A percentile compares a stretch with the other conserved stretches of the same genome.
These are phyloP conservation scores for Notothenia coriiceps DNA, from an alignment of 2,113 vertebrate species.

Conservation along the genomic window DNA sequence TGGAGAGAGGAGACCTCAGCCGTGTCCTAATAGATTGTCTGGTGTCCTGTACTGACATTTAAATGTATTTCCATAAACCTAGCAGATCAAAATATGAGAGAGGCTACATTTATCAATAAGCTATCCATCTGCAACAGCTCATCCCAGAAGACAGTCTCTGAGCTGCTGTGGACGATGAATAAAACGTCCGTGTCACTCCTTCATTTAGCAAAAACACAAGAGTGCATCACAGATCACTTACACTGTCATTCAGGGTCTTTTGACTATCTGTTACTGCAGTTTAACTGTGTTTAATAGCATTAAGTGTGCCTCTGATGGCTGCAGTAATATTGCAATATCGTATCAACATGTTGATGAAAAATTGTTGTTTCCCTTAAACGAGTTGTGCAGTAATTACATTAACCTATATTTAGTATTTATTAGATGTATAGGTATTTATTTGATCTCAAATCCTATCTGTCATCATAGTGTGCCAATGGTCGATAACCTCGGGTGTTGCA, in stretches of 20 bases:
- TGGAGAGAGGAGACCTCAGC: slow-evolving; percentile 6
- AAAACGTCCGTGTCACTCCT: slow-evolving; percentile 12
- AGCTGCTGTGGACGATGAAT: slow-evolving; percentile 45
- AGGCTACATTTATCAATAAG: slow-evolving; percentile 53
- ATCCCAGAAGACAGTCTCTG: slow-evolving; percentile 35
- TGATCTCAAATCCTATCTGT: neutral
- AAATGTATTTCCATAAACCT: slow-evolving; percentile 60
- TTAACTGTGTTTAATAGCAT: slow-evolving; percentile 8
- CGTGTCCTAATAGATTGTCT: slow-evolving; percentile 40
- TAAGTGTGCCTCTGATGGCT: neutral
- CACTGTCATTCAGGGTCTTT: neutral
- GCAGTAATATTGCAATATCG: neutral
- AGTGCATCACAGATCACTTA: slow-evolving; percentile 10
- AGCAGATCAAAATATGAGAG: slow-evolving; percentile 48
- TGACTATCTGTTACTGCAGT: neutral
- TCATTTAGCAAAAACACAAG: slow-evolving; percentile 30
- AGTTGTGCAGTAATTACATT: neutral
- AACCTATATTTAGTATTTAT: neutral
- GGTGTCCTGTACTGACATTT: slow-evolving; percentile 38
- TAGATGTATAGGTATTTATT: neutral
- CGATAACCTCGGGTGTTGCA: neutral
- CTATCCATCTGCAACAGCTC: slow-evolving; percentile 42
- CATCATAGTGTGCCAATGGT: neutral
- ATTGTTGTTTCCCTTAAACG: neutral
- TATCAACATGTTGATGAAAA: neutral